Evolutionary conservation across 1,140 invertebrate species (phyloP), one percentile per base, ranked within the genome.

Genomic region (Ips nitidus): DNA sequence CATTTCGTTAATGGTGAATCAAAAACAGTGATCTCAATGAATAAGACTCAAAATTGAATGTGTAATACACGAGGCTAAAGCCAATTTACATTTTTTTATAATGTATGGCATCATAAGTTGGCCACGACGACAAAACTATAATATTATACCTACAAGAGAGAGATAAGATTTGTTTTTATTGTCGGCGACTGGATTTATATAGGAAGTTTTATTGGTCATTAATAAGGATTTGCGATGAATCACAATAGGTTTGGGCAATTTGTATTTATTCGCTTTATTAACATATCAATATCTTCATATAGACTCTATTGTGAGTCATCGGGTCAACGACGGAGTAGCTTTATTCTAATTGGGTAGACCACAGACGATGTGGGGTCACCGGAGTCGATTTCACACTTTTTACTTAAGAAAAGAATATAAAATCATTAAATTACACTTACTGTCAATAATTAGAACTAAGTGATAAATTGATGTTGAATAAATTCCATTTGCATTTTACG

Each of bases 151-250:
- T 55, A 55, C 8, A 37, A 36, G 36, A 55, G 37, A 55, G 5
- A 55, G 45, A 50, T 50, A 50, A 50, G 45, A 50, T 22, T 8
- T 50, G 45, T 50, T 50, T 55, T 55, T 55, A 55, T 55, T 55
- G 52, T 50, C 45, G 22, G 6, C 22, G 37, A 2, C 52, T 55
- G 57, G 57, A 59, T 41, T 41, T 59, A 41, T 59, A 66, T 45
- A 57, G 53, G 36, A 57, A 45, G 53, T 53, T 53, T 64, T 64
- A 68, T 68, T 52, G 52, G 36, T 40, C 57, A 45, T 68, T 68
- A 68, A 68, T 68, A 68, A 68, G 57, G 66, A 68, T 68, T 68
- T 57, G 40, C 45, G 39, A 52, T 68, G 66, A 68, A 52, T 68
- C 66, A 68, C 50, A 61, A 68, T 60, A 52, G 40, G 38, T 37